Percentiles rank a stretch among this genome's conserved stretches.
Conservation (phyloP, 2,888 invertebrate genomes). For the Cordilura impudica region DNA sequence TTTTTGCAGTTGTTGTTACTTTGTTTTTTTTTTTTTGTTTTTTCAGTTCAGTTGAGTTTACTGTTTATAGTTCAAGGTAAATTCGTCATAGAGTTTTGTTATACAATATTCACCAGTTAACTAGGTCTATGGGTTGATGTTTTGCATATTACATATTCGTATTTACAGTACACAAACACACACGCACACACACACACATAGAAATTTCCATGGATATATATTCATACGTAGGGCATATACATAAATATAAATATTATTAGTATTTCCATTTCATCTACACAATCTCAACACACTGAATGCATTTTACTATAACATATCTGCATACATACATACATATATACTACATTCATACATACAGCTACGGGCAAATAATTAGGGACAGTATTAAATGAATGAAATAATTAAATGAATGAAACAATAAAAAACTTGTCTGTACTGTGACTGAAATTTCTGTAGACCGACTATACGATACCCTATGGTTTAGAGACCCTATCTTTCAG, state of each 20-base stretch:
- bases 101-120: conserved; percentile 36
- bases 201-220: too few relatives aligned
- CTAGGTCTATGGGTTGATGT: conserved; percentile 46
- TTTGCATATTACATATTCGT: not conserved
- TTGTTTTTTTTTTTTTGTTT: not conserved
- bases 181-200: too few relatives aligned
- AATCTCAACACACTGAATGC: not conserved
- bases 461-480: too few relatives aligned
- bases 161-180: not conserved
- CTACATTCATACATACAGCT: too few relatives aligned
- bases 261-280: conserved; percentile 22
- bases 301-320: not conserved
- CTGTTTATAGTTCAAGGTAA: conserved; percentile 74
- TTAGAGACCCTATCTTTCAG: too few relatives aligned
- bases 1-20: not conserved
- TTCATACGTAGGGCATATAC: too few relatives aligned
- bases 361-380: too few relatives aligned
- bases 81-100: conserved; percentile 67
- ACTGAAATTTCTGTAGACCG: too few relatives aligned
- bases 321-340: too few relatives aligned
- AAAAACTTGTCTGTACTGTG: too few relatives aligned
- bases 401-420: too few relatives aligned
- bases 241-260: not conserved
- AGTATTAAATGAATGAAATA: too few relatives aligned
- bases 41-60: conserved; percentile 57